These are phyloP conservation scores for Leptinotarsa rubiginosa DNA, from an alignment of 2,888 invertebrate genomes.

Conservation along the genomic window DNA sequence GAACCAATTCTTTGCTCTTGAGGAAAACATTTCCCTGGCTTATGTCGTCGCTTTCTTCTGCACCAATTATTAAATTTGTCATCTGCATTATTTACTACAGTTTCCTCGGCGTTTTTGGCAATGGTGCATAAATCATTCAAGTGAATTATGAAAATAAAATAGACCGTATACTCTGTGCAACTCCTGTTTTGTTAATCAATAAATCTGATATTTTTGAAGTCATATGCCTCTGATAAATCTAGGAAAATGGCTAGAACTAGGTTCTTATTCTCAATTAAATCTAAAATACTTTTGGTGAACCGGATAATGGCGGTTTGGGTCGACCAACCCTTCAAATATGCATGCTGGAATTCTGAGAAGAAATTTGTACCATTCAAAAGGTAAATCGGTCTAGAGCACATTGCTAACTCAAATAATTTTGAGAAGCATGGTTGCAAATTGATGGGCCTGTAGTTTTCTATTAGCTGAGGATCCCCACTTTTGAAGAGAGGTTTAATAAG, in stretches of 20 bases:
- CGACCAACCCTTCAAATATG: not conserved
- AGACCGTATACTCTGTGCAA: no score
- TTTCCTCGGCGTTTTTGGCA: not conserved
- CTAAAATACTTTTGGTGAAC: not conserved
- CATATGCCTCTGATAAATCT: not conserved
- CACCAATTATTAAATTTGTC: not conserved
- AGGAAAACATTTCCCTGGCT: not conserved
- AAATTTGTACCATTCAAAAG: not conserved
- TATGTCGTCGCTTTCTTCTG: not conserved
- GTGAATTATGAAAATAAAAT: no score
- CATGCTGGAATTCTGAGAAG: not conserved
- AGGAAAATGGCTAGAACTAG: not conserved
- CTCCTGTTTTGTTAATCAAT: no score
- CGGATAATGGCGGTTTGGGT: conserved; percentile 7
- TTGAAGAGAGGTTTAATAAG: not conserved
- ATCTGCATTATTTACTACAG: not conserved
- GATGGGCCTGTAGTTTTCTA: not conserved
- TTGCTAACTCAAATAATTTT: not conserved
- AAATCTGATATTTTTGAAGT: no score
- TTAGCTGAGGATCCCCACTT: not conserved
- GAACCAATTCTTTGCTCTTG: not conserved
- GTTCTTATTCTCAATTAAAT: not conserved
- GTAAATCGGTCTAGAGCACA: not conserved
- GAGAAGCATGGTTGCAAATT: not conserved
- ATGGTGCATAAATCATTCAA: not conserved